phyloP scores from a whole-genome alignment of 2,797 vertebrate genomes.

The Gorsachius magnificus region DNA sequence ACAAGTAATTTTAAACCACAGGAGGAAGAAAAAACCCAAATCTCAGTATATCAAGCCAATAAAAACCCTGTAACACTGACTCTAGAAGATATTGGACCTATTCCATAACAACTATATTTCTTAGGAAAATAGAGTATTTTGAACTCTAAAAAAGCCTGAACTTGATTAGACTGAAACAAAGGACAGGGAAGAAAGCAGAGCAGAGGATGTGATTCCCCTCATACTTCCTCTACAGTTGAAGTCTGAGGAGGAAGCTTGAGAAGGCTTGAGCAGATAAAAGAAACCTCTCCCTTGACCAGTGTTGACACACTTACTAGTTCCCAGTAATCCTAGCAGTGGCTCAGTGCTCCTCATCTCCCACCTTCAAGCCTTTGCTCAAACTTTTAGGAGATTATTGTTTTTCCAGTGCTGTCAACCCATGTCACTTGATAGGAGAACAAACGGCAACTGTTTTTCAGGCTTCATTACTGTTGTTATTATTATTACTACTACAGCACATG shows the following conservation, averaged over 20 bases:
- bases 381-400: background rate
- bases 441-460: background rate
- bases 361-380: background rate
- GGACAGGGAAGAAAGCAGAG: background rate
- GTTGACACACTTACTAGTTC: background rate
- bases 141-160: conserved; percentile 7
- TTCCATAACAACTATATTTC: conserved; percentile 28
- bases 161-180: conserved; percentile 22
- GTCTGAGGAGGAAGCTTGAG: background rate
- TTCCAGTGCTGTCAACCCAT: background rate
- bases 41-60: conserved; percentile 16
- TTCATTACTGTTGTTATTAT: background rate
- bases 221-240: background rate
- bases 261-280: background rate
- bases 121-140: conserved; percentile 24
- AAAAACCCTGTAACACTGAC: conserved; percentile 13
- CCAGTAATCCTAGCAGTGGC: background rate
- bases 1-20: conserved; percentile 49
- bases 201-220: background rate
- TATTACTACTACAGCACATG: background rate
- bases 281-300: background rate
- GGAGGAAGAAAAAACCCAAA: background rate
- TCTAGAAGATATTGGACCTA: background rate
- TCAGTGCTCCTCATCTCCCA: background rate
- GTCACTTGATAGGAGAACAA: background rate